These are phyloP conservation scores for Ceratosolen fusciceps DNA, from an alignment of 1,140 invertebrate species.

Conservation along the genomic window DNA sequence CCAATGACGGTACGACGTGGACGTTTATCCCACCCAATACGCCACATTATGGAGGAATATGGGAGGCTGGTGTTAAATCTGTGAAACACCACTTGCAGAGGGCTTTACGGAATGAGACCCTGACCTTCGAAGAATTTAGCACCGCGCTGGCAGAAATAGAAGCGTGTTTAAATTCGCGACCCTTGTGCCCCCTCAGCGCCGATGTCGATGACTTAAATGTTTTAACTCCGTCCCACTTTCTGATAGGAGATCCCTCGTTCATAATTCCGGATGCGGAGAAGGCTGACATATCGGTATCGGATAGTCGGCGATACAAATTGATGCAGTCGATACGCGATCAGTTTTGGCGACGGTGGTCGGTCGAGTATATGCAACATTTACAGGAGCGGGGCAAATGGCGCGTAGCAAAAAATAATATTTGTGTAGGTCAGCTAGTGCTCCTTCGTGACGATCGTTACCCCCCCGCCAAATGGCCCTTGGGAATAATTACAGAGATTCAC, in stretches of 20 bases:
- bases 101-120: not conserved
- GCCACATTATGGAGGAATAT: no score
- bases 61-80: not conserved
- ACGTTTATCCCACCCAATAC: not conserved
- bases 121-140: not conserved
- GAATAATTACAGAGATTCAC: constrained; percentile 27
- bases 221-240: constrained; percentile 29
- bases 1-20: not conserved
- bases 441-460: constrained; percentile 49
- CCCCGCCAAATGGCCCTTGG: constrained; percentile 41
- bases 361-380: constrained; percentile 41
- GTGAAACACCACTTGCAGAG: constrained; percentile 40
- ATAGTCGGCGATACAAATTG: constrained; percentile 50
- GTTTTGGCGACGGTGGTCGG: no score
- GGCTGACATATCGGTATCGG: not conserved
- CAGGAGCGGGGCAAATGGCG: constrained; percentile 47
- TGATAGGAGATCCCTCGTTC: not conserved
- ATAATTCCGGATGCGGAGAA: constrained; percentile 10
- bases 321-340: constrained; percentile 48
- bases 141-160: constrained; percentile 23
- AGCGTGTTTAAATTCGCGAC: not conserved
- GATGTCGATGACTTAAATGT: not conserved
- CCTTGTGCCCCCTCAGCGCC: not conserved
- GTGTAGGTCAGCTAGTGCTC: constrained; percentile 45
- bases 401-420: constrained; percentile 30